phyloP scores from a whole-genome alignment of 2,888 invertebrate genomes.

The Cyclophora punctaria region DNA sequence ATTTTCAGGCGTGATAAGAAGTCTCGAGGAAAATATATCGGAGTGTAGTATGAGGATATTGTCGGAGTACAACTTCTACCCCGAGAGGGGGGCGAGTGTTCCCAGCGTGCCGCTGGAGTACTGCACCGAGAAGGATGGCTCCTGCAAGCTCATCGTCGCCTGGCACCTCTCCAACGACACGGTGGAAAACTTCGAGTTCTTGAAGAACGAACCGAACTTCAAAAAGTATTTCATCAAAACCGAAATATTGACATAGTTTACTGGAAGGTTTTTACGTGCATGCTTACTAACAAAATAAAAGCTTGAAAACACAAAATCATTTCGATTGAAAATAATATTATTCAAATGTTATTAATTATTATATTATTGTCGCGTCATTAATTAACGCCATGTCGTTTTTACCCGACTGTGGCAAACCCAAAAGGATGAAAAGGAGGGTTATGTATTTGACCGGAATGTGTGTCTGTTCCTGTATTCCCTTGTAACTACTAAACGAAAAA shows the following conservation, averaged over 20 bases:
- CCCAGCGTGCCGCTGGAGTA: constrained; percentile 46
- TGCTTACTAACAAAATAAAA: too few relatives aligned
- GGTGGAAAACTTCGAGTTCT: constrained; percentile 58
- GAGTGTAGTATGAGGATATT: constrained; percentile 51
- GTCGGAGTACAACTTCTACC: constrained; percentile 57
- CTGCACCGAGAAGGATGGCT: constrained; percentile 46
- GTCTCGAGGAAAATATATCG: constrained; percentile 38
- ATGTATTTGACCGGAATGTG: too few relatives aligned
- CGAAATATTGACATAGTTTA: not conserved
- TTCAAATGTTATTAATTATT: too few relatives aligned
- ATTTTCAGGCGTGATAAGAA: constrained; percentile 43
- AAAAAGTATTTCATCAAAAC: constrained; percentile 48
- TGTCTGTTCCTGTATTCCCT: too few relatives aligned
- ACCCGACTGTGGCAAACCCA: too few relatives aligned
- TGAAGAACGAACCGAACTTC: constrained; percentile 48
- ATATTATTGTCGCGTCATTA: too few relatives aligned
- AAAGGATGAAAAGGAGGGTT: too few relatives aligned
- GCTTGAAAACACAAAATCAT: too few relatives aligned
- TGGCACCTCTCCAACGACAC: constrained; percentile 59
- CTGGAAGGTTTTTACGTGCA: too few relatives aligned
- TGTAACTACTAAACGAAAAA: too few relatives aligned
- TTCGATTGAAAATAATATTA: too few relatives aligned
- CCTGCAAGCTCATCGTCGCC: constrained; percentile 53
- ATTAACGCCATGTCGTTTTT: too few relatives aligned
- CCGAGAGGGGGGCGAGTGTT: constrained; percentile 28